A percentile compares a stretch with the other conserved stretches of the same genome.
Evolutionary conservation across 1,140 invertebrate species (phyloP).

Genomic region (Drosophila seguyi): DNA sequence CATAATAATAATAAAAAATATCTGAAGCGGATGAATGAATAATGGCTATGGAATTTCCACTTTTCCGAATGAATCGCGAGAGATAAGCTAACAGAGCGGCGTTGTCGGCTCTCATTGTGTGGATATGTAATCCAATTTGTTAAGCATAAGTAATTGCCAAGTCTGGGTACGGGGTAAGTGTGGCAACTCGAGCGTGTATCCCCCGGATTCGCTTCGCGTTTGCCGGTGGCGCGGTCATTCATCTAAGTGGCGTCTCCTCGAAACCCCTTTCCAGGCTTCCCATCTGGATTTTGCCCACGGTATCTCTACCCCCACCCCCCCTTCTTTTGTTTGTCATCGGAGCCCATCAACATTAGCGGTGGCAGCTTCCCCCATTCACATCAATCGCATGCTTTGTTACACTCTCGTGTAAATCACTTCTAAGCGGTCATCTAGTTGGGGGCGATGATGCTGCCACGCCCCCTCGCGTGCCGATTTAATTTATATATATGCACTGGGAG

Average conservation of each 20-base stretch:
- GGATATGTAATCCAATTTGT: constrained; percentile 53
- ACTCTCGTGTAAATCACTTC: constrained; percentile 60
- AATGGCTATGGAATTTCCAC: constrained; percentile 24
- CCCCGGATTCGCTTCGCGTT: constrained; percentile 19
- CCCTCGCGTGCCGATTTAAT: constrained; percentile 50
- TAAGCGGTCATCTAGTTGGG: constrained; percentile 44
- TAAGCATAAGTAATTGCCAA: constrained; percentile 55
- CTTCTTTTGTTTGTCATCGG: constrained; percentile 21
- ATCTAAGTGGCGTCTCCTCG: constrained; percentile 24
- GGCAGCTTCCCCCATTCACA: constrained; percentile 26
- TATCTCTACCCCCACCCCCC: background rate
- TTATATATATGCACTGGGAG: background rate
- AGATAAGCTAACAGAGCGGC: constrained; percentile 22
- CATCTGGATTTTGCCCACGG: background rate
- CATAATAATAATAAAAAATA: constrained; percentile 8
- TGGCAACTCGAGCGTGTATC: constrained; percentile 44
- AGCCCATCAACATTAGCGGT: constrained; percentile 13
- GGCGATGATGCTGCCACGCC: constrained; percentile 1
- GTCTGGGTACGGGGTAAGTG: constrained; percentile 23
- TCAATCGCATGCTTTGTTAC: constrained; percentile 59
- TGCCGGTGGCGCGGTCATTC: constrained; percentile 36
- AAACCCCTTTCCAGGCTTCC: background rate
- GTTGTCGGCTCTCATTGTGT: constrained; percentile 14
- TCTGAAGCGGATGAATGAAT: constrained; percentile 9
- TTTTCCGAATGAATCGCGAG: constrained; percentile 41